Conservation (phyloP, 2,113 vertebrate species). For the Tricholaema leucomelas region DNA sequence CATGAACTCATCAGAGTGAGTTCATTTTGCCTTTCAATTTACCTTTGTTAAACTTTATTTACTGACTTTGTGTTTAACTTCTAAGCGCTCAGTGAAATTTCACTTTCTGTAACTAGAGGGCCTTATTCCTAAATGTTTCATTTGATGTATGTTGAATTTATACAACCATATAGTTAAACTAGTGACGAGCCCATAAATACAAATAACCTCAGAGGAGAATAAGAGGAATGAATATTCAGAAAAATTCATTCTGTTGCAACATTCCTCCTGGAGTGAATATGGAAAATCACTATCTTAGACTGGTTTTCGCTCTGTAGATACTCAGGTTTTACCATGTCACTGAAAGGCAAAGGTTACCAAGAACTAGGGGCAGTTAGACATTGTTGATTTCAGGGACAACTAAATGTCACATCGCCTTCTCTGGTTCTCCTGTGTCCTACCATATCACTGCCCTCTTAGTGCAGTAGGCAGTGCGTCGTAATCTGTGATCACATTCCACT, state of each 20-base stretch:
- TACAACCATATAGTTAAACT: neutral
- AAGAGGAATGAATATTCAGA: neutral
- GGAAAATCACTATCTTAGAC: neutral
- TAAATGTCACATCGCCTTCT: neutral
- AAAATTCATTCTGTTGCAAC: neutral
- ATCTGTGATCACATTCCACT: neutral
- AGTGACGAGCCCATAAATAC: neutral
- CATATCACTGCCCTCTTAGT: neutral
- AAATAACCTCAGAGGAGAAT: neutral
- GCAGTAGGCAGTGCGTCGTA: too few species aligned
- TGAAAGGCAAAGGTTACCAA: neutral
- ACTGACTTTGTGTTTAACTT: constrained; percentile 29
- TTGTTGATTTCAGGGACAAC: neutral
- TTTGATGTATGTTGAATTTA: neutral
- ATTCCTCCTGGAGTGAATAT: neutral
- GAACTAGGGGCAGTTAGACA: neutral
- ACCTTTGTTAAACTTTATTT: constrained; percentile 61
- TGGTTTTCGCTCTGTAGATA: neutral
- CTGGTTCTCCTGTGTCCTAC: neutral
- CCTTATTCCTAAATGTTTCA: neutral
- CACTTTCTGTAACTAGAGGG: neutral
- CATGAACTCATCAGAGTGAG: constrained; percentile 47
- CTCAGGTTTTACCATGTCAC: neutral
- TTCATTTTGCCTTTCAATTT: constrained; percentile 58
- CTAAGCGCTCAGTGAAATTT: constrained; percentile 26